phyloP scores from a whole-genome alignment of 1,140 invertebrate genomes.

The Leptinotarsa texana region DNA sequence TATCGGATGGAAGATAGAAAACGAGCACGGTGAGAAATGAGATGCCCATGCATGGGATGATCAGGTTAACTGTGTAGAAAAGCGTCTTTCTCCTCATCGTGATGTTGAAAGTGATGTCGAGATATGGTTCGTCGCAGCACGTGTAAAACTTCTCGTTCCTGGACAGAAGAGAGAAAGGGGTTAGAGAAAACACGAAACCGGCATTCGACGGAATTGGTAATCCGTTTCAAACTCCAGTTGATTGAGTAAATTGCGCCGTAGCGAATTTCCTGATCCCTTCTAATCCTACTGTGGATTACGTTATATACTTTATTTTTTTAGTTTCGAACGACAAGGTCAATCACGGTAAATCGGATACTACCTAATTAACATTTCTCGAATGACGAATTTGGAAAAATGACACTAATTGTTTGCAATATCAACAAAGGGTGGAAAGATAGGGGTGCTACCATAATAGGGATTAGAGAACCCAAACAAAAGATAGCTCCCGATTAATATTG shows the following conservation, averaged over 20 bases:
- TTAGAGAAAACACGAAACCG: neutral
- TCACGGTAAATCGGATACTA: too few species aligned
- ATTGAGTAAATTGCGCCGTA: neutral
- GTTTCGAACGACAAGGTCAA: too few species aligned
- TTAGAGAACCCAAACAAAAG: too few species aligned
- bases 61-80: slow-evolving; percentile 97
- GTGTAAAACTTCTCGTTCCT: slow-evolving; percentile 95
- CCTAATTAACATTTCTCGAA: too few species aligned
- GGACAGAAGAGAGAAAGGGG: slow-evolving; percentile 37
- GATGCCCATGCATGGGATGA: slow-evolving; percentile 96
- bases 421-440: too few species aligned
- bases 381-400: too few species aligned
- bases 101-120: slow-evolving; percentile 99
- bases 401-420: too few species aligned
- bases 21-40: slow-evolving; percentile 98
- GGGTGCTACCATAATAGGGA: too few species aligned
- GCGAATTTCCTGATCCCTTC: too few species aligned
- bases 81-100: slow-evolving; percentile 96
- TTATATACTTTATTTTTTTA: too few species aligned
- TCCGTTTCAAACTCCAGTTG: neutral
- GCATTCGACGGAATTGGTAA: neutral
- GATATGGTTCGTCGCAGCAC: slow-evolving; percentile 93
- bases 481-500: too few species aligned
- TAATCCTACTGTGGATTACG: too few species aligned
- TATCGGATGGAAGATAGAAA: slow-evolving; percentile 98